Base-by-base conservation (phyloP, 2,797 vertebrate genomes). In the Spinus pinus region DNA sequence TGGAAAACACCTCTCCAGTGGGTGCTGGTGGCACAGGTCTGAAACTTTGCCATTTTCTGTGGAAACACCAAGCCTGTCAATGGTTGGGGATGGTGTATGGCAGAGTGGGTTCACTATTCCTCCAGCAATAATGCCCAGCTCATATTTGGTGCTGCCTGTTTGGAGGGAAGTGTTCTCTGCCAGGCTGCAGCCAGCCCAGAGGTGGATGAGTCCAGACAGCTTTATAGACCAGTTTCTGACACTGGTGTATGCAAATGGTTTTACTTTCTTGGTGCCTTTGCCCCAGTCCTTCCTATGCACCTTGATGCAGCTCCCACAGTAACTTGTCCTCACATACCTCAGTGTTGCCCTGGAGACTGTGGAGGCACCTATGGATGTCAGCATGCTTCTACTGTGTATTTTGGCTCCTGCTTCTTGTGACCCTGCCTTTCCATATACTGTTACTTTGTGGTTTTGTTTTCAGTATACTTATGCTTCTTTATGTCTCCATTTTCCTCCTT, bases 251-350 rank as follows among this genome's bases (percentile, higher is more conserved):
- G 72, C 75, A 89, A 83, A 89, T 70, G 37, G 46, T 91, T 87
- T 93, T 84, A 86, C 88, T 95, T 93, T 90, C 94, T 95, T 92
- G 92, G 85, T 95, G 94, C 79, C 46, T 96, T 62, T 92, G 83
- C 80, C 87, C 47, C 86, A 62, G 42, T 58, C 81, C 56, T 92
- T 84, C 58, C 54, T 64, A 7, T 42, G 44, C 72, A 83, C 89
- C 86, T 70, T 33, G 81, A 81, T 88, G 78, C 72, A 91, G 61
- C 58, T 94, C 67, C 77, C 70, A 39, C 69, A 69, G 54, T 81
- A 39, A 44, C 14, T 61, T 80, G 35, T 80, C 25, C 24, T 23
- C 58, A 47, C 4, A 1, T 65, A 50, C 24, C 47, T 86, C 73
- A 49, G 72, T 58, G 72, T 81, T 81, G 70, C 37, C 73, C 37